These are phyloP conservation scores for Chiridota heheva DNA, from an alignment of 35 echinoderm and acorn worm genomes.

Conservation along the genomic window DNA sequence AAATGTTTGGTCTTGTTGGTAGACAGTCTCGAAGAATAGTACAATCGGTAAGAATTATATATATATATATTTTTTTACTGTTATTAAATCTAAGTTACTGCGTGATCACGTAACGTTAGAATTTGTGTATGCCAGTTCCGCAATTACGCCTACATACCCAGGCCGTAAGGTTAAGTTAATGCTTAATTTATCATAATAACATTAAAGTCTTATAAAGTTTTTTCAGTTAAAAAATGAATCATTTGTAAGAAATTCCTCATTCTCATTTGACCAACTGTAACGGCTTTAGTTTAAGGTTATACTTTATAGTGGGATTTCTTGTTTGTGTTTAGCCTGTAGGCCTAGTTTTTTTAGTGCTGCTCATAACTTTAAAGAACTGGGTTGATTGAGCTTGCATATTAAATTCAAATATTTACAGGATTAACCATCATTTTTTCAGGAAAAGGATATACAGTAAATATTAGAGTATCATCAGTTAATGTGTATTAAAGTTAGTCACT, in stretches of 20 bases:
- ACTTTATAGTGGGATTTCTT: too few relatives aligned
- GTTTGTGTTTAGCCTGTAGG: too few relatives aligned
- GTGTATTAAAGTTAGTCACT: too few relatives aligned
- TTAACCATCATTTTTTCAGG: too few relatives aligned
- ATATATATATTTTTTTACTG: not conserved
- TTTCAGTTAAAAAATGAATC: not conserved
- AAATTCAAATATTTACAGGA: too few relatives aligned
- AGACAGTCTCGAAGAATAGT: constrained; percentile 29
- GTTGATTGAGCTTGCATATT: too few relatives aligned
- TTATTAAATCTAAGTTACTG: not conserved
- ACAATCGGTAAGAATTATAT: not conserved
- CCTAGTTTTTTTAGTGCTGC: too few relatives aligned
- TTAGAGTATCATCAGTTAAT: too few relatives aligned
- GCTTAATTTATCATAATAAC: not conserved
- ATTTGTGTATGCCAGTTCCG: not conserved
- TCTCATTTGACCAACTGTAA: not conserved
- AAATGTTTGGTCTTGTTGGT: constrained; percentile 43
- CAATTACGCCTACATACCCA: not conserved
- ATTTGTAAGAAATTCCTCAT: not conserved
- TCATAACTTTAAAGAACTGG: too few relatives aligned
- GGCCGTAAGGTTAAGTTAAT: not conserved
- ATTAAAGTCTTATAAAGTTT: not conserved
- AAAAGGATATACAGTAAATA: too few relatives aligned
- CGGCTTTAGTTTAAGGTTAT: not conserved
- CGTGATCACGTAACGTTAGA: not conserved